Evolutionary conservation across 1,140 invertebrate species (phyloP).

Genomic region (Drosophila auraria): DNA sequence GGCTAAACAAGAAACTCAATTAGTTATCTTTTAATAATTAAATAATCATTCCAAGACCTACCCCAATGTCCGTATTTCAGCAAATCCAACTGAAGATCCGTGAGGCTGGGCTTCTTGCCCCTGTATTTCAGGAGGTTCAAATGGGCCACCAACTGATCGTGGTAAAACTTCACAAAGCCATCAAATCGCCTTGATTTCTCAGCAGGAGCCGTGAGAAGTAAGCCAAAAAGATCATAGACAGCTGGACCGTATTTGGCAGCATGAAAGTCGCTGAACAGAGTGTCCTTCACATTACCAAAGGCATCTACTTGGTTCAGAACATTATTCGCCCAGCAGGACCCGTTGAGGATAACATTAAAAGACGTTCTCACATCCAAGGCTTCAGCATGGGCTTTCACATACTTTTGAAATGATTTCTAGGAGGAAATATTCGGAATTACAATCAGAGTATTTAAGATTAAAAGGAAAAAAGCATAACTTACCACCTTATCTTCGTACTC

Average conservation of each 20-base stretch:
- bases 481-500: conserved; percentile 71
- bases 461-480: conserved; percentile 3
- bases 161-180: conserved; percentile 50
- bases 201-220: conserved; percentile 55
- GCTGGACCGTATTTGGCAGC: conserved; percentile 45
- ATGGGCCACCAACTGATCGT: conserved; percentile 44
- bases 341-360: conserved; percentile 60
- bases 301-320: conserved; percentile 52
- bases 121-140: conserved; percentile 40
- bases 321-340: conserved; percentile 60
- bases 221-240: conserved; percentile 48
- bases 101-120: conserved; percentile 59
- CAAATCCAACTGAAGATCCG: conserved; percentile 65
- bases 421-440: background rate
- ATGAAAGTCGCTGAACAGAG: conserved; percentile 52
- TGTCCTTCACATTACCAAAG: conserved; percentile 62
- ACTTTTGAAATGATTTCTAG: conserved; percentile 65
- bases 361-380: conserved; percentile 22
- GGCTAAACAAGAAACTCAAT: conserved; percentile 1
- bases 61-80: conserved; percentile 57
- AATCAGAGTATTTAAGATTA: background rate
- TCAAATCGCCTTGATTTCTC: conserved; percentile 59
- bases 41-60: conserved; percentile 15
- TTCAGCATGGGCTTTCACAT: background rate
- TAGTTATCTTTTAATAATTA: background rate